A percentile compares a stretch with the other conserved stretches of the same genome.
Conservation (phyloP, 1,140 invertebrate genomes). For the Pemphigus obesinymphae region DNA sequence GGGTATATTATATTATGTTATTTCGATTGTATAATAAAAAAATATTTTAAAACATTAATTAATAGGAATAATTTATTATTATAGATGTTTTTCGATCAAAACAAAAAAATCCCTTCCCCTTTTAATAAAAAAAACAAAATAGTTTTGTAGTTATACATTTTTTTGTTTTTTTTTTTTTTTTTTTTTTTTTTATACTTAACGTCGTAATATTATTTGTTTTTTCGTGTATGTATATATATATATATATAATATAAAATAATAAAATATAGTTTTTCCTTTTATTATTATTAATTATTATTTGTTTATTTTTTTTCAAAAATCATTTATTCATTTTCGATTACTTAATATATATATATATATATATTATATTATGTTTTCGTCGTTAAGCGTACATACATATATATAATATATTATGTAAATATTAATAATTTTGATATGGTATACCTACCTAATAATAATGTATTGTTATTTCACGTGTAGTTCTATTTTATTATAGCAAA, state of each 20-base stretch:
- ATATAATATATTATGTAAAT: neutral
- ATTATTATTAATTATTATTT: neutral
- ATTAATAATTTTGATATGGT: constrained; percentile 21
- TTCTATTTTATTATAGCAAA: constrained; percentile 13
- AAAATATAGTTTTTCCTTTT: neutral
- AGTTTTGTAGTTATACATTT: constrained; percentile 11
- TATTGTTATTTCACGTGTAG: constrained; percentile 18
- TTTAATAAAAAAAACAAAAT: neutral
- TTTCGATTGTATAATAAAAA: neutral
- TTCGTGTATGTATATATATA: constrained; percentile 15
- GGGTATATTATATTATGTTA: neutral
- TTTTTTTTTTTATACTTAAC: constrained; percentile 36
- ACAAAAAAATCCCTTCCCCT: too few relatives aligned
- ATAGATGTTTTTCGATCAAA: neutral
- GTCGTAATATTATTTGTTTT: constrained; percentile 9
- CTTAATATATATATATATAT: too few relatives aligned
- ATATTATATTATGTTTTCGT: neutral
- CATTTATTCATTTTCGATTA: constrained; percentile 1
- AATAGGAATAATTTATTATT: too few relatives aligned
- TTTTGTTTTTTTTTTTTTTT: neutral
- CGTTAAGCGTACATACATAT: neutral
- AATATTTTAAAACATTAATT: too few relatives aligned
- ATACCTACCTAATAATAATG: too few relatives aligned
- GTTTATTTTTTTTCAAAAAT: neutral
- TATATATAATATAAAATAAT: neutral